phyloP scores from a whole-genome alignment of 2,113 vertebrate species.

The Nettapus auritus region DNA sequence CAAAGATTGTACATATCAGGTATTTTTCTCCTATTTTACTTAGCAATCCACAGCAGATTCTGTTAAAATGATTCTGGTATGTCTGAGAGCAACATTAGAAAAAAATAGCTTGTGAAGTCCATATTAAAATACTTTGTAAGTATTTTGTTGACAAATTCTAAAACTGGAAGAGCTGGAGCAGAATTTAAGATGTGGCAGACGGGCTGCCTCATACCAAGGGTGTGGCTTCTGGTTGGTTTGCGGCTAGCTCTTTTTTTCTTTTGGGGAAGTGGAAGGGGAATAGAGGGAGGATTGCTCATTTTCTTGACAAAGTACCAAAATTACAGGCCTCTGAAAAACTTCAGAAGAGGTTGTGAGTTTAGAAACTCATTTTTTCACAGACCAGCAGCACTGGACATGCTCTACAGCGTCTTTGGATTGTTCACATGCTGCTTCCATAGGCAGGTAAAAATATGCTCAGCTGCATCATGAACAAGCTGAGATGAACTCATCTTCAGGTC shows the following conservation, averaged over 20 bases:
- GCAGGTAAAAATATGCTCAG: neutral
- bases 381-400: neutral
- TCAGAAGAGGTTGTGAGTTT: constrained; percentile 18
- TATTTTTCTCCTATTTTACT: neutral
- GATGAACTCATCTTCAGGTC: neutral
- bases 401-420: neutral
- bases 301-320: constrained; percentile 65
- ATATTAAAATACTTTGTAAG: neutral
- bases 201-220: constrained; percentile 36
- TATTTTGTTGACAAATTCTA: constrained; percentile 40
- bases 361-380: constrained; percentile 14
- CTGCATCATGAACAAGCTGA: neutral
- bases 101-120: neutral
- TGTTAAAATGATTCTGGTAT: neutral
- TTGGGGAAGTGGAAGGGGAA: constrained; percentile 36
- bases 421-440: neutral
- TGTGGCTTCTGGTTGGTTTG: constrained; percentile 47
- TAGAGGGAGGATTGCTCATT: constrained; percentile 57
- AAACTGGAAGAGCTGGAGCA: constrained; percentile 32
- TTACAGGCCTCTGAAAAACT: constrained; percentile 46
- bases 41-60: neutral
- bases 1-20: neutral
- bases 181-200: constrained; percentile 51
- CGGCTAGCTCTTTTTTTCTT: neutral
- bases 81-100: neutral